Base-by-base conservation (phyloP, 2,797 vertebrate species). In the Enteromius trimaculatus region DNA sequence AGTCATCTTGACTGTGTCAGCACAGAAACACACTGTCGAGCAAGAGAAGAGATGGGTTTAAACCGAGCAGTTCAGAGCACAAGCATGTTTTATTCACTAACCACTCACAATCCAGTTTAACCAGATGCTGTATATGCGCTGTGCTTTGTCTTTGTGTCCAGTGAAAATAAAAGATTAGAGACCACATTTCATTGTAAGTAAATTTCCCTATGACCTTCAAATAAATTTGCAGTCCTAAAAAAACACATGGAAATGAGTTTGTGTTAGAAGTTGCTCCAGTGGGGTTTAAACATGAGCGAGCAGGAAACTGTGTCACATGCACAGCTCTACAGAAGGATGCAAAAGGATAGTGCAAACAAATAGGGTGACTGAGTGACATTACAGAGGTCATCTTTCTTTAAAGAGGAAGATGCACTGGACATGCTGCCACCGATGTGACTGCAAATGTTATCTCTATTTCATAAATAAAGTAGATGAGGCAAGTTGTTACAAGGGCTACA, bases 281-380 rank as follows among this genome's bases (percentile, higher is more conserved):
- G 64, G 44, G 64, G 49, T 79, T 79, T 68, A 68, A 68, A 79
- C 77, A 79, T 68, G 77, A 69, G 44, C n/a, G 47, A 79, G 47
- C 77, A 79, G 31, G 77, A 79, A 79, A 68, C 47, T 79, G 77
- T 79, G 62, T 79, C 77, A 79, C 42, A 65, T 39, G 29, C 29
- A 37, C 64, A 79, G 62, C 29, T 1, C 21, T 66, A 68, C 47
- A 79, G 62, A 65, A 68, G 64, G 64, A 34, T 51, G 44, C 62
- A n/a, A 26, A 66, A 16, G 9, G 58, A 78, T 42, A 11, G 44
- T 49, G 26, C 60, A 49, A 62, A 78, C 26, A 64, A 29, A 34
- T 65, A 6, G 19, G 19, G 39, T 31, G 49, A 34, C 71, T 14
- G 10, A 17, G 19, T 17, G n/a, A 76, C 55, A 42, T 76, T 26